Conservation (phyloP, 1,140 invertebrate species). For the Riptortus pedestris region DNA sequence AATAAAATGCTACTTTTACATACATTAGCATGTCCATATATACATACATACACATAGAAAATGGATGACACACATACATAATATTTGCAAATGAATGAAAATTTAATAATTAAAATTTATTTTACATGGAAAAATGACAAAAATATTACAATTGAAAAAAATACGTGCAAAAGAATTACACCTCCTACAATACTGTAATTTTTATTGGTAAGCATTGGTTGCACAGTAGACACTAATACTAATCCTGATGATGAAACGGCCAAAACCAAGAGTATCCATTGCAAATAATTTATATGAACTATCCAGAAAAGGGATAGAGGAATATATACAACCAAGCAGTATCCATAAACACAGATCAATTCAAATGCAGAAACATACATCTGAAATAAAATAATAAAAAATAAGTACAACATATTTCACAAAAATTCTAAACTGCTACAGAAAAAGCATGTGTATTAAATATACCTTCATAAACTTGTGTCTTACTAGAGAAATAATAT, state of each 20-base stretch:
- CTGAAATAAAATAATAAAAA: constrained; percentile 39
- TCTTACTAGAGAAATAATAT: too few species aligned
- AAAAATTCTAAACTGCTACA: neutral
- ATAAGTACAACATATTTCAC: neutral
- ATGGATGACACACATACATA: too few species aligned
- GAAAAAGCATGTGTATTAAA: neutral
- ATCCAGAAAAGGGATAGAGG: constrained; percentile 90
- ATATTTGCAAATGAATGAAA: too few species aligned
- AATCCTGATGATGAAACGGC: constrained; percentile 72
- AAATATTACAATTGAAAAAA: neutral
- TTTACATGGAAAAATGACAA: constrained; percentile 2
- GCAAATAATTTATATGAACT: constrained; percentile 69
- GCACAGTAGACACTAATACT: constrained; percentile 69
- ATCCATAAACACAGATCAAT: constrained; percentile 87
- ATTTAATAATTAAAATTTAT: neutral
- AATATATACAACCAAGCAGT: constrained; percentile 86
- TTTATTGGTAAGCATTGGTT: constrained; percentile 55
- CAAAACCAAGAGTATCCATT: constrained; percentile 74
- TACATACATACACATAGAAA: too few species aligned
- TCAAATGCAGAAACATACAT: constrained; percentile 54
- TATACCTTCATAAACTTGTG: neutral
- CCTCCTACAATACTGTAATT: constrained; percentile 17
- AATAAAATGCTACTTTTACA: too few species aligned
- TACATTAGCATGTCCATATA: too few species aligned
- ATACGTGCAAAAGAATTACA: constrained; percentile 1